Evolutionary conservation across 2,888 invertebrate genomes (phyloP).

Genomic region (Loripinus fragilis): DNA sequence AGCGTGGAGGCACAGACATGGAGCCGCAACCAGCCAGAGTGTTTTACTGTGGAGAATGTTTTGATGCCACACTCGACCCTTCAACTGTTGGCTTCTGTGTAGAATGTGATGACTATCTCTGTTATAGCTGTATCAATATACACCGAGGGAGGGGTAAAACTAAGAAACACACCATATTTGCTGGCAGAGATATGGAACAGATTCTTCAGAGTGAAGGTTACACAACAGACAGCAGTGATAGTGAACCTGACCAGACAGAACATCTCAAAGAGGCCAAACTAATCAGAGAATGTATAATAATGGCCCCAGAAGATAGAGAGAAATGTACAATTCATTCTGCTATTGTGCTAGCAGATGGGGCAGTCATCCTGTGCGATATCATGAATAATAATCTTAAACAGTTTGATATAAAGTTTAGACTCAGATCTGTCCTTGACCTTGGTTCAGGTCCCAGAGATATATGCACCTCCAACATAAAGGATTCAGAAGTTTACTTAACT

Average conservation of each 20-base stretch:
- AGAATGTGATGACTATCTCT: conserved; percentile 9
- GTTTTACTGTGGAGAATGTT: conserved; percentile 3
- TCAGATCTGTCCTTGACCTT: conserved; percentile 27
- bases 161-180: conserved; percentile 7
- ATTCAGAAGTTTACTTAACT: conserved; percentile 36
- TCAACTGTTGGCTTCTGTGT: conserved; percentile 13
- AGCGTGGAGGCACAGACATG: neutral
- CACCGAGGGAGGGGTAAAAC: neutral
- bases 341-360: conserved; percentile 32
- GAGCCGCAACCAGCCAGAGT: conserved; percentile 3
- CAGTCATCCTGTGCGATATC: conserved; percentile 45
- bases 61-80: conserved; percentile 7
- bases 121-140: neutral
- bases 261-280: conserved; percentile 1
- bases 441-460: conserved; percentile 49
- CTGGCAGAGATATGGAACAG: conserved; percentile 17
- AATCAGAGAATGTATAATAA: conserved; percentile 2
- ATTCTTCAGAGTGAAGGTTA: neutral
- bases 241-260: neutral
- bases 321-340: conserved; percentile 56
- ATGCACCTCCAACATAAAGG: conserved; percentile 39
- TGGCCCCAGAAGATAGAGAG: conserved; percentile 38
- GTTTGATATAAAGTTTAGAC: conserved; percentile 33
- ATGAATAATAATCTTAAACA: conserved; percentile 53
- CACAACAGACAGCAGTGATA: conserved; percentile 12